Percentiles rank a stretch among this genome's conserved stretches.
Conservation (phyloP, 2,888 invertebrate species). For the Troides oblongomaculatus region DNA sequence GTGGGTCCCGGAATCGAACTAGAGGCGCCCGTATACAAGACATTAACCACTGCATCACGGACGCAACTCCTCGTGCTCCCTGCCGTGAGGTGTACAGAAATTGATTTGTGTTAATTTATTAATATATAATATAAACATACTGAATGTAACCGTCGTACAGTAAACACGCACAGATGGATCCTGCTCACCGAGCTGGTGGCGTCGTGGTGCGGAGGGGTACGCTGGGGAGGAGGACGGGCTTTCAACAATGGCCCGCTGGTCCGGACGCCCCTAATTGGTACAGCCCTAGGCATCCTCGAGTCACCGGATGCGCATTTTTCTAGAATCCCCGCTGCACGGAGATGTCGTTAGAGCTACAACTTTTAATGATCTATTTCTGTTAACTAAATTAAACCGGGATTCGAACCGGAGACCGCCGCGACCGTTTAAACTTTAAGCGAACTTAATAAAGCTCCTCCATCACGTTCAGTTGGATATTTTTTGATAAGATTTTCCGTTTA, state of each 20-base stretch:
- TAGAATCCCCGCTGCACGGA: conserved; percentile 38
- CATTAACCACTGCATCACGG: too few relatives aligned
- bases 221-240: conserved; percentile 11
- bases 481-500: too few relatives aligned
- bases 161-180: conserved; percentile 8
- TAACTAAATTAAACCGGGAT: conserved; percentile 9
- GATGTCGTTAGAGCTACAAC: conserved; percentile 32
- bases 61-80: too few relatives aligned
- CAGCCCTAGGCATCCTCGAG: conserved; percentile 54
- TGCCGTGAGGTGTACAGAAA: too few relatives aligned
- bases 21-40: too few relatives aligned
- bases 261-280: conserved; percentile 69
- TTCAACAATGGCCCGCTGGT: conserved; percentile 45
- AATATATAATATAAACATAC: too few relatives aligned
- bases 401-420: neutral
- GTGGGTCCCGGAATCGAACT: too few relatives aligned
- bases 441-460: too few relatives aligned
- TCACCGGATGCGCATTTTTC: conserved; percentile 55
- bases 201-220: neutral
- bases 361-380: conserved; percentile 29
- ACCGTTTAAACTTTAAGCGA: neutral
- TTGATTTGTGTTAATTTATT: too few relatives aligned
- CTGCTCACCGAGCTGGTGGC: conserved; percentile 5
- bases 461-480: too few relatives aligned
- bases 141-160: neutral